Base-by-base conservation (phyloP, 2,797 vertebrate species). In the Argentina silus region DNA sequence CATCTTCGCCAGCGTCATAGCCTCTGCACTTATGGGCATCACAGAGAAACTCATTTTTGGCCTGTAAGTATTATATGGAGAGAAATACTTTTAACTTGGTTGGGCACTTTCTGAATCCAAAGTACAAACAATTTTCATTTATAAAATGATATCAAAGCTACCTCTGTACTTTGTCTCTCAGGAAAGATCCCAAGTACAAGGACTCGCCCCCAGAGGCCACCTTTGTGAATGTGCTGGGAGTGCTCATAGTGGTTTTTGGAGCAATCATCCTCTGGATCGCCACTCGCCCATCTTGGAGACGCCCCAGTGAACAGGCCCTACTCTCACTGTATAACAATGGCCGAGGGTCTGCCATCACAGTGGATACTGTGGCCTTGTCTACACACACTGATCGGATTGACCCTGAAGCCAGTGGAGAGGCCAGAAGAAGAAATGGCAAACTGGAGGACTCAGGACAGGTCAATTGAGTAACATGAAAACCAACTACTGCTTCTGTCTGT, bases 41-140 rank as follows among this genome's bases (percentile, higher is more conserved):
- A 99, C 96, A 27, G 97, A 99, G 87, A 99, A 98, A 81, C 95
- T 99, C 19, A 69, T 97, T 76, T 99, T 98, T 92, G 36, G 75
- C 76, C 74, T 97, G 97, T 98, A 95, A 97, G 98, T 97, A 89
- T 84, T 43, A 14, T 2, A 19, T 73, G 10, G 45, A 71, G 44
- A n/a, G 47, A 48, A 10, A 64, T 19, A 45, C 17, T 44, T 17
- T 12, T 2, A 64, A 45, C 7, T 19, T n/a, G 15, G 48, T 19
- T n/a, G 15, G 48, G 51, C 3, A 44, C 36, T 3, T 60, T 17
- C 23, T 10, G 50, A 68, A 7, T 21, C 2, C 9, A 66, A 50
- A 50, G 48, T n/a, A 17, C 19, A 57, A 59, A 59, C 7, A 11
- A 59, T 59, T 19, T 27, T 23, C n/a, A 23, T 53, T 60, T 44